These are phyloP conservation scores for Parazoanthus darwini DNA, from an alignment of 92 coral and sea anemone species.

Conservation along the genomic window DNA sequence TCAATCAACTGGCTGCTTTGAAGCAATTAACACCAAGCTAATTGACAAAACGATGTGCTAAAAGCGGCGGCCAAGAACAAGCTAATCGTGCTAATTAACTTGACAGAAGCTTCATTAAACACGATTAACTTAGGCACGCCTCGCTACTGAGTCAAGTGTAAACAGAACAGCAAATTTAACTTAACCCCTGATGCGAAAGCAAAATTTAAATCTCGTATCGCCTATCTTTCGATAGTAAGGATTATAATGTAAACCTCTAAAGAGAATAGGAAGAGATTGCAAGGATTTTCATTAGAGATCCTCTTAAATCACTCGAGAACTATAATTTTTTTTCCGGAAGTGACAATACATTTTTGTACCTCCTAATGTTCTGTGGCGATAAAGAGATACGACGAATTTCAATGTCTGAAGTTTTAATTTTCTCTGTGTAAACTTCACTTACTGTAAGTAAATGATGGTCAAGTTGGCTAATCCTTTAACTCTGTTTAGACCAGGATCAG, in stretches of 20 bases:
- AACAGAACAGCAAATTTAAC: slow-evolving; percentile 9
- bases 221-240: slow-evolving; percentile 17
- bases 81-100: slow-evolving; percentile 41
- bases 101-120: slow-evolving; percentile 45
- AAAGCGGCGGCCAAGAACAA: slow-evolving; percentile 37
- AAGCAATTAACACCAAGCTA: slow-evolving; percentile 37
- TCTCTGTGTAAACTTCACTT: slow-evolving; percentile 42
- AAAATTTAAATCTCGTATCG: slow-evolving; percentile 7
- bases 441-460: slow-evolving; percentile 21
- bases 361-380: slow-evolving; percentile 32
- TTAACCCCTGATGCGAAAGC: slow-evolving; percentile 39
- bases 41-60: slow-evolving; percentile 43
- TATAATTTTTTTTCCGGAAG: slow-evolving; percentile 35
- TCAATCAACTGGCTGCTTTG: slow-evolving; percentile 34
- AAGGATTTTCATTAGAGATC: slow-evolving; percentile 28
- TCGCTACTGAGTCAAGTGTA: slow-evolving; percentile 5
- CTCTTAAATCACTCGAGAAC: slow-evolving; percentile 22
- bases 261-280: slow-evolving; percentile 29
- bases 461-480: slow-evolving; percentile 31
- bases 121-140: slow-evolving; percentile 48
- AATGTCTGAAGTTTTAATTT: slow-evolving; percentile 38
- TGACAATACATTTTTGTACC: slow-evolving; percentile 16
- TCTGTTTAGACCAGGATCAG: background rate
- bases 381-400: slow-evolving; percentile 38
- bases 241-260: slow-evolving; percentile 27